These are phyloP conservation scores for Leucophenga montana DNA, from an alignment of 2,888 invertebrate genomes.

Conservation along the genomic window DNA sequence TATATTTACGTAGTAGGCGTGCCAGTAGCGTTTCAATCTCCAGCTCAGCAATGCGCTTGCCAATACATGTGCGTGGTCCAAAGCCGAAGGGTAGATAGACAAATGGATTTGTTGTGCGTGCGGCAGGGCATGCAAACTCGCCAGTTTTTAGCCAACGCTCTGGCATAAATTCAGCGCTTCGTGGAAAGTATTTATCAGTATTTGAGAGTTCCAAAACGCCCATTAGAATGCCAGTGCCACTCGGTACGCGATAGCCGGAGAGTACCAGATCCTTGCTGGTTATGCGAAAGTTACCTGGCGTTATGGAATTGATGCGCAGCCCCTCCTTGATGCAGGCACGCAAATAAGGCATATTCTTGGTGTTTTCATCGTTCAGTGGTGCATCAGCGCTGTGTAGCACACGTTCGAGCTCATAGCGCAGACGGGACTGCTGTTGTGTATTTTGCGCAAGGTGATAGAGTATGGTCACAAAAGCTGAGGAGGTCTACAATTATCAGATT, in stretches of 20 bases:
- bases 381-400: constrained; percentile 70
- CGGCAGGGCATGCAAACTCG: constrained; percentile 50
- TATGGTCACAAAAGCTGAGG: constrained; percentile 59
- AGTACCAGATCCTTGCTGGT: constrained; percentile 77
- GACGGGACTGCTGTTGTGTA: constrained; percentile 78
- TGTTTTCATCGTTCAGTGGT: constrained; percentile 72
- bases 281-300: constrained; percentile 77
- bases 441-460: constrained; percentile 76
- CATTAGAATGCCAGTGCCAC: constrained; percentile 81
- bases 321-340: constrained; percentile 85
- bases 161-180: constrained; percentile 79
- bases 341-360: constrained; percentile 77
- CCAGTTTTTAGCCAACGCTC: constrained; percentile 80
- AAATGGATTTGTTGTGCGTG: constrained; percentile 60
- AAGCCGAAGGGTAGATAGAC: constrained; percentile 79
- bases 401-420: constrained; percentile 76
- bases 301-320: constrained; percentile 78
- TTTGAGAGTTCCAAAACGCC: constrained; percentile 78
- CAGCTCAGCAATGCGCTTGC: constrained; percentile 82
- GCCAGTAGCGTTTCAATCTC: constrained; percentile 78
- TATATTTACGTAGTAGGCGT: constrained; percentile 69
- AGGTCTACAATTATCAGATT: constrained; percentile 51
- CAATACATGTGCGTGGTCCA: constrained; percentile 81
- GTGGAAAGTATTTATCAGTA: constrained; percentile 78
- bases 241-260: constrained; percentile 79